These are phyloP conservation scores for Macquaria australasica DNA, from an alignment of 2,113 vertebrate genomes.

Conservation along the genomic window DNA sequence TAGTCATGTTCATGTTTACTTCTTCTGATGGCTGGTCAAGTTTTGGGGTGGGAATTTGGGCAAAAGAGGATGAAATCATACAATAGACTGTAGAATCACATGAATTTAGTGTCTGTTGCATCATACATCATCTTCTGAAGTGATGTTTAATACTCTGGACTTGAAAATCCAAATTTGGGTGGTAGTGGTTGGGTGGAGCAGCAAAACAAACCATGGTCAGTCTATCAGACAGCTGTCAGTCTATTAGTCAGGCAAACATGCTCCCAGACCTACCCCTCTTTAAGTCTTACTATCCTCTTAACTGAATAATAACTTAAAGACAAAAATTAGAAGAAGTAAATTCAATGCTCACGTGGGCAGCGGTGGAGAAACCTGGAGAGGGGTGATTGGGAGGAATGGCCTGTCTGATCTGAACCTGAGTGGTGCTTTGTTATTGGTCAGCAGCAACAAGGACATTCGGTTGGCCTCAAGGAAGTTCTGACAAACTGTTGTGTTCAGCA, in stretches of 20 bases:
- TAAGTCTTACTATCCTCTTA: conserved; percentile 3
- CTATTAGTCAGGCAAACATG: neutral
- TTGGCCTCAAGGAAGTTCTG: too few species aligned
- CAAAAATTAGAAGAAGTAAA: neutral
- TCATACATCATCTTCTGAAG: neutral
- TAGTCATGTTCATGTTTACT: neutral
- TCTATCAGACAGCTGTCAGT: too few species aligned
- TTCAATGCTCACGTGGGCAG: neutral
- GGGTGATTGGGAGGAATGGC: neutral
- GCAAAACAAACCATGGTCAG: neutral
- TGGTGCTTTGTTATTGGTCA: too few species aligned
- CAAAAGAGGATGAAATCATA: neutral
- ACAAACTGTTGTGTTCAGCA: too few species aligned
- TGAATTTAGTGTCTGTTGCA: neutral
- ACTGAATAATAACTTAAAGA: neutral
- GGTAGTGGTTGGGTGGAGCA: neutral
- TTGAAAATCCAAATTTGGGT: neutral
- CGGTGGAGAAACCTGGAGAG: neutral
- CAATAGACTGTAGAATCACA: neutral
- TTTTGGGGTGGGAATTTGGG: neutral
- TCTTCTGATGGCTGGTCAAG: neutral
- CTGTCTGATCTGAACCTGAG: neutral
- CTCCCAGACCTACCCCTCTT: neutral
- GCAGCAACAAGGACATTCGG: too few species aligned
- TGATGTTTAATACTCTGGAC: neutral